These are phyloP conservation scores for Drosophila stalkeri DNA, from an alignment of 2,888 invertebrate species.

Conservation along the genomic window DNA sequence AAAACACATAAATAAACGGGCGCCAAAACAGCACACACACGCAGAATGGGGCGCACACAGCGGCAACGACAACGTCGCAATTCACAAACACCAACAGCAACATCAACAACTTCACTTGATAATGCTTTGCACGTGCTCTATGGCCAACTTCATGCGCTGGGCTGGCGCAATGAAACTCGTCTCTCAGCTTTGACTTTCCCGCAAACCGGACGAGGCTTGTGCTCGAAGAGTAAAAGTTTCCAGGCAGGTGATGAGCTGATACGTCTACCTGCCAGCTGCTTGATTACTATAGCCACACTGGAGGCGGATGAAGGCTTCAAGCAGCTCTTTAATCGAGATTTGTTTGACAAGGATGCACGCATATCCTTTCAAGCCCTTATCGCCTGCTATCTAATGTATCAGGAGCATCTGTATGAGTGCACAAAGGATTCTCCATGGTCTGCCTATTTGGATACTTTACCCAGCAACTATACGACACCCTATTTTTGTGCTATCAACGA, in stretches of 20 bases:
- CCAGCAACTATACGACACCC: constrained; percentile 88
- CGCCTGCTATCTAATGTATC: constrained; percentile 90
- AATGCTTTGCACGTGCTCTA: constrained; percentile 64
- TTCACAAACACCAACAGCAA: constrained; percentile 9
- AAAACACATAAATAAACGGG: constrained; percentile 20
- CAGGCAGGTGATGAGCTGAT: constrained; percentile 87
- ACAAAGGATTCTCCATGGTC: constrained; percentile 86
- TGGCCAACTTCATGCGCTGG: constrained; percentile 79
- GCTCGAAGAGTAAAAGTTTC: constrained; percentile 86
- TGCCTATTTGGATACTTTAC: constrained; percentile 90
- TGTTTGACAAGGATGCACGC: constrained; percentile 77
- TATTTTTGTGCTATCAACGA: constrained; percentile 88
- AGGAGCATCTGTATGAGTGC: constrained; percentile 86
- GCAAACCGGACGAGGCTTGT: constrained; percentile 91
- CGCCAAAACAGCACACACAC: constrained; percentile 34
- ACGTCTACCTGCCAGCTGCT: constrained; percentile 87
- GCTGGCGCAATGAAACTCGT: constrained; percentile 87
- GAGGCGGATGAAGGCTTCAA: constrained; percentile 87
- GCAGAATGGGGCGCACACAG: constrained; percentile 79
- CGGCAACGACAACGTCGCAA: constrained; percentile 62
- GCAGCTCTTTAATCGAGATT: constrained; percentile 83
- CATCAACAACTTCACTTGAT: constrained; percentile 1
- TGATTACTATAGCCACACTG: constrained; percentile 87
- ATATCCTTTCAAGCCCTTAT: constrained; percentile 90
- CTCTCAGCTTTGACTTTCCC: constrained; percentile 87